Evolutionary conservation across 2,888 invertebrate species (phyloP).

Genomic region (Hybos culiciformis): DNA sequence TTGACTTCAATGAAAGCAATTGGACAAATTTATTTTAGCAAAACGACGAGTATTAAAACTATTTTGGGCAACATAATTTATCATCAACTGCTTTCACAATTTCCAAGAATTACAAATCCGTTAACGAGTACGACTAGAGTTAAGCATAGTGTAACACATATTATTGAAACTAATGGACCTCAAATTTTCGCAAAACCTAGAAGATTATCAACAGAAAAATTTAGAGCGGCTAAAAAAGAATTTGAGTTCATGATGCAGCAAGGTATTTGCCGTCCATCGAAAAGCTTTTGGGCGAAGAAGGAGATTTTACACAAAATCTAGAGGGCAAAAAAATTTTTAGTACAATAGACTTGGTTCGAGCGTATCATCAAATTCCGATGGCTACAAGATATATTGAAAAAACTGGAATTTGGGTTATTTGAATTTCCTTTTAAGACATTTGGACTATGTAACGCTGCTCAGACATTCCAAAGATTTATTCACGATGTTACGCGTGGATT

Average conservation of each 20-base stretch:
- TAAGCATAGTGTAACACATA: not conserved
- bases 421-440: constrained; percentile 24
- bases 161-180: not conserved
- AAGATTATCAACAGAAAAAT: not conserved
- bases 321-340: constrained; percentile 19
- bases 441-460: constrained; percentile 24
- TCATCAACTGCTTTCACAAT: not conserved
- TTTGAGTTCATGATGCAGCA: not conserved
- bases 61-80: not conserved
- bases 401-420: constrained; percentile 27
- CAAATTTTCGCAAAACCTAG: not conserved
- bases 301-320: constrained; percentile 19
- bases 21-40: too few relatives aligned
- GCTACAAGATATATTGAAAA: constrained; percentile 23
- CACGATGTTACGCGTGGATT: constrained; percentile 17
- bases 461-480: constrained; percentile 26
- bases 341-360: constrained; percentile 22
- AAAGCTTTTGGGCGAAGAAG: constrained; percentile 12
- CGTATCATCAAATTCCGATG: constrained; percentile 28
- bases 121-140: too few relatives aligned
- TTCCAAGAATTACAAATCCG: too few relatives aligned
- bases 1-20: not conserved
- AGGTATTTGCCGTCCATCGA: not conserved
- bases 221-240: not conserved
- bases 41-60: not conserved